A percentile compares a stretch with the other conserved stretches of the same genome.
Evolutionary conservation across 2,113 vertebrate species (phyloP).

Genomic region (Smithornis capensis): DNA sequence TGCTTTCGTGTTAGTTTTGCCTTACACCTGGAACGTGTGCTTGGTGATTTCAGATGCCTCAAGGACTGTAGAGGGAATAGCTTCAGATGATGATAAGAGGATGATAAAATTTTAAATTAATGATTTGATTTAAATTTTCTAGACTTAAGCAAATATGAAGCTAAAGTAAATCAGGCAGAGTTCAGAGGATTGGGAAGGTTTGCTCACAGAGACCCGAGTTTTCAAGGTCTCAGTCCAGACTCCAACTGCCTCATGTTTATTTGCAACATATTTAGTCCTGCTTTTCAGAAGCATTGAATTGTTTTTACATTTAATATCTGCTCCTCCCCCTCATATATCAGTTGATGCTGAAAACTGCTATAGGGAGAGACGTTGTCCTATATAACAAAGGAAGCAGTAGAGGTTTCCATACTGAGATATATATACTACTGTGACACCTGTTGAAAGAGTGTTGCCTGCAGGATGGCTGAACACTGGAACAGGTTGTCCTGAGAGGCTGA

Average conservation of each 20-base stretch:
- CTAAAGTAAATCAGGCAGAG: neutral
- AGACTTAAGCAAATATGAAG: neutral
- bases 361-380: neutral
- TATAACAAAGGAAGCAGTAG: neutral
- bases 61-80: neutral
- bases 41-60: neutral
- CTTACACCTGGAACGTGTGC: neutral
- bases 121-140: neutral
- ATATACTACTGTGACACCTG: neutral
- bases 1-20: neutral
- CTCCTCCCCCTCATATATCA: neutral
- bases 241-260: neutral
- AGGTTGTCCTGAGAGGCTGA: fast-evolving
- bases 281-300: neutral
- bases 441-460: neutral
- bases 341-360: neutral
- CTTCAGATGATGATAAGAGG: neutral
- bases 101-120: neutral
- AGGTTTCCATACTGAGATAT: neutral
- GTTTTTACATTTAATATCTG: neutral
- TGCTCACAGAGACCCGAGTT: neutral
- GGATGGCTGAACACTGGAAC: neutral
- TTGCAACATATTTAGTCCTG: neutral
- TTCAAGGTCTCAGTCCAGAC: neutral
- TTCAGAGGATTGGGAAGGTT: neutral